Percentiles rank a stretch among this genome's conserved stretches.
These are phyloP conservation scores for Cheilosia pagana DNA, from an alignment of 2,888 invertebrate species.

Conservation along the genomic window DNA sequence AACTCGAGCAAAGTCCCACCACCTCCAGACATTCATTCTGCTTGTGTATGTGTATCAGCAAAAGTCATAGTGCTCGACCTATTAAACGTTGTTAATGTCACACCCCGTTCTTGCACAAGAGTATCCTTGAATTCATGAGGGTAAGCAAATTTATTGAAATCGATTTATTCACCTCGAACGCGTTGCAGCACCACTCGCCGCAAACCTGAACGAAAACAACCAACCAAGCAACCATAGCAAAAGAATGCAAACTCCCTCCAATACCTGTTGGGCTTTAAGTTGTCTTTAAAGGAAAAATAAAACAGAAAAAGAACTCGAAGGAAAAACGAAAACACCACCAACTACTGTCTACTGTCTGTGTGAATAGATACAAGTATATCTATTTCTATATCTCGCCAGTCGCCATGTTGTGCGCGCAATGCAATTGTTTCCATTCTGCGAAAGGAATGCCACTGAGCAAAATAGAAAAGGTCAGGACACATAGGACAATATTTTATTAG, in stretches of 20 bases:
- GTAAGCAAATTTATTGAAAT: conserved; percentile 70
- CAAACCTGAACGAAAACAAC: not conserved
- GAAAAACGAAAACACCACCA: conserved; percentile 2
- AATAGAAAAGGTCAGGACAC: conserved; percentile 60
- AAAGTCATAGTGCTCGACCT: conserved; percentile 66
- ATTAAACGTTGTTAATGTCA: conserved; percentile 60
- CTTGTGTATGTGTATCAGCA: not conserved
- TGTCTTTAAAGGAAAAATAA: conserved; percentile 26
- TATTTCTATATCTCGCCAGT: not conserved
- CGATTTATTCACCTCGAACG: conserved; percentile 71
- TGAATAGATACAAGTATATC: too few relatives aligned
- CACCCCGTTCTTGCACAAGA: conserved; percentile 38
- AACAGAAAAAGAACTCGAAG: not conserved
- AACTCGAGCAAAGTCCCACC: not conserved
- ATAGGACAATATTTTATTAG: conserved; percentile 46
- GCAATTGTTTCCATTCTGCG: conserved; percentile 32
- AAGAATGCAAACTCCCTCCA: conserved; percentile 6
- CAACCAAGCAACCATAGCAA: not conserved
- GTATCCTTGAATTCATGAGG: conserved; percentile 62
- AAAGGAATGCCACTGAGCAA: conserved; percentile 31
- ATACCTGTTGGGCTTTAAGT: conserved; percentile 35
- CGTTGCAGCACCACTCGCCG: conserved; percentile 5
- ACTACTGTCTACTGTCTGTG: conserved; percentile 7
- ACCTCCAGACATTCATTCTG: not conserved
- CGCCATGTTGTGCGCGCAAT: conserved; percentile 21